A percentile compares a stretch with the other conserved stretches of the same genome.
phyloP scores from a whole-genome alignment of 64 coral and sea anemone genomes.

The Porites lutea region DNA sequence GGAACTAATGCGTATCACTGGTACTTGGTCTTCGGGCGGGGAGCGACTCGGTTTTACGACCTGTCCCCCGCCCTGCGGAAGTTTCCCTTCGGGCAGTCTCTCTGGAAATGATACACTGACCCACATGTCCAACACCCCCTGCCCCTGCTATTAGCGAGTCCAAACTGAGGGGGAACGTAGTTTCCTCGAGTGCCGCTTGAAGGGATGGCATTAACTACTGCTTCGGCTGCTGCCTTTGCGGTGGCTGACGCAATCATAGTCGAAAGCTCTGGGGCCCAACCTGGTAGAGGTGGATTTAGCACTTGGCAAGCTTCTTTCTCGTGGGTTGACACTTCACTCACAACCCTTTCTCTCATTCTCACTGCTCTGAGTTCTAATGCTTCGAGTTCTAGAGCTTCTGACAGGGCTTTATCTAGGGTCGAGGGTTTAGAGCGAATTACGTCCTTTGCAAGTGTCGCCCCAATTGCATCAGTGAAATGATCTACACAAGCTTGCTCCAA shows the following conservation, averaged over 20 bases:
- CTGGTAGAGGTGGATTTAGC: constrained; percentile 1
- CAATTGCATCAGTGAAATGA: background rate
- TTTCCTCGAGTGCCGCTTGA: background rate
- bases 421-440: background rate
- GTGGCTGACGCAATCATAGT: constrained; percentile 52
- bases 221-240: constrained; percentile 44
- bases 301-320: background rate
- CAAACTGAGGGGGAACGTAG: background rate
- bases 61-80: constrained; percentile 52
- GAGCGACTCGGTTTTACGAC: background rate
- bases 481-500: background rate
- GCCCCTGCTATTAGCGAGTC: background rate
- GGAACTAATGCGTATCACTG: constrained; percentile 53
- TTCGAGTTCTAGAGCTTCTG: constrained; percentile 51
- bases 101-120: constrained; percentile 35
- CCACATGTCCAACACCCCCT: constrained; percentile 54
- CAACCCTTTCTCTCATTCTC: constrained; percentile 52
- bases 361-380: constrained; percentile 35
- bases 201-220: background rate
- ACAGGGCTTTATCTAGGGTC: background rate
- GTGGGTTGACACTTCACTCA: constrained; percentile 50
- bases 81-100: constrained; percentile 56
- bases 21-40: constrained; percentile 27
- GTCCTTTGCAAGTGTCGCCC: background rate
- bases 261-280: constrained; percentile 43